A percentile compares a stretch with the other conserved stretches of the same genome.
Conservation (phyloP, 2,797 vertebrate genomes). For the Myripristis jacobus region DNA sequence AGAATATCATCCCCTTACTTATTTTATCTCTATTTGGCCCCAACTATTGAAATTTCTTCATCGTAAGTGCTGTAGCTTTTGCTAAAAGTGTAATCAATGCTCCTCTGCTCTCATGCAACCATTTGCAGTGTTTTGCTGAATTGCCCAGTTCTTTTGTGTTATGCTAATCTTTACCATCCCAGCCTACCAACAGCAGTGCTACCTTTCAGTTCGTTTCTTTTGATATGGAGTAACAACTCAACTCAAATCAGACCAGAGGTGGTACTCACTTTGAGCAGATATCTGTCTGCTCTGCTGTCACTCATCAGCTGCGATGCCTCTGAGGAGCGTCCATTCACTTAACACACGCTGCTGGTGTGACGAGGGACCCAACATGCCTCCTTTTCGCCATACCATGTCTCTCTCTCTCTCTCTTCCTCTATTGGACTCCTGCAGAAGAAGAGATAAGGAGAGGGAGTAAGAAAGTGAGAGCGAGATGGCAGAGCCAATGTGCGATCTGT, state of each 20-base stretch:
- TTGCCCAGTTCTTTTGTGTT: background rate
- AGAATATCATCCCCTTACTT: conserved; percentile 34
- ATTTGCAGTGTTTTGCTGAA: background rate
- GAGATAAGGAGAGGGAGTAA: conserved; percentile 17
- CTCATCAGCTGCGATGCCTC: conserved; percentile 2
- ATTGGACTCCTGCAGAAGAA: conserved; percentile 3
- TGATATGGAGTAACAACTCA: background rate
- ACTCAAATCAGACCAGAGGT: background rate
- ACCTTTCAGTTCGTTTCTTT: background rate
- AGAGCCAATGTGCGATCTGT: background rate
- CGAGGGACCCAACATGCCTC: conserved; percentile 2
- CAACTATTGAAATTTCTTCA: background rate
- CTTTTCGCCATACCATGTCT: background rate
- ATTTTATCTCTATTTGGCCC: conserved; percentile 31
- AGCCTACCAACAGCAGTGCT: background rate
- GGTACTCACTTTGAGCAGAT: background rate
- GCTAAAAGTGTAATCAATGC: background rate
- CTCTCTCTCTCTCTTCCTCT: background rate
- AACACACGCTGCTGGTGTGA: background rate
- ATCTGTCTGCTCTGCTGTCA: background rate
- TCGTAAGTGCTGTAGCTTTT: background rate
- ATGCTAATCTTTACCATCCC: background rate
- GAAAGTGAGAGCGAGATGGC: background rate
- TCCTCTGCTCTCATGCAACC: background rate
- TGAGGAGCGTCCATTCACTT: background rate